phyloP scores from a whole-genome alignment of 2,888 invertebrate species.

The Cheilosia pagana region DNA sequence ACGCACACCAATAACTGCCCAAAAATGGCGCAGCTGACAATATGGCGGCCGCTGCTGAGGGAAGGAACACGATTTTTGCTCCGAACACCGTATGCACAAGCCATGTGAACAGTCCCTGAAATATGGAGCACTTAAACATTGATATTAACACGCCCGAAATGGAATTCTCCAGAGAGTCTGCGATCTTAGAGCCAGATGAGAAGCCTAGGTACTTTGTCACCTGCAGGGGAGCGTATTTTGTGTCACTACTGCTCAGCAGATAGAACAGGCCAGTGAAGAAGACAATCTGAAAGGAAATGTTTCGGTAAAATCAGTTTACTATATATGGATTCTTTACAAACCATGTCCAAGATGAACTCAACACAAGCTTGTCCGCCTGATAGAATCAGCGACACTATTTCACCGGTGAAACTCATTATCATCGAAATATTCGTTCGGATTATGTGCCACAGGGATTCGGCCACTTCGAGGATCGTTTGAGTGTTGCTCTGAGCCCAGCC shows the following conservation, averaged over 20 bases:
- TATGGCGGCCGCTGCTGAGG: constrained; percentile 93
- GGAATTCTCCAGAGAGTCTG: constrained; percentile 92
- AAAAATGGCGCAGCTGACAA: constrained; percentile 98
- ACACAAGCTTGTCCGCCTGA: constrained; percentile 96
- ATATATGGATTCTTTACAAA: constrained; percentile 82
- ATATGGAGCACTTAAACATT: constrained; percentile 97
- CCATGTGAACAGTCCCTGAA: constrained; percentile 99
- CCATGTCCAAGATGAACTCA: constrained; percentile 93
- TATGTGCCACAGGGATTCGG: constrained; percentile 94
- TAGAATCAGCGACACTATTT: constrained; percentile 93
- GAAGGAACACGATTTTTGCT: constrained; percentile 96
- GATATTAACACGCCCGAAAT: constrained; percentile 97
- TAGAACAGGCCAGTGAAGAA: constrained; percentile 99
- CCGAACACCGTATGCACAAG: constrained; percentile 97
- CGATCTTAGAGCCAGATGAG: constrained; percentile 89
- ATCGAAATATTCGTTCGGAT: constrained; percentile 96
- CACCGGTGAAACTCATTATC: constrained; percentile 92
- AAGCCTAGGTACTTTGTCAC: constrained; percentile 92
- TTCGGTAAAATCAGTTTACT: constrained; percentile 10
- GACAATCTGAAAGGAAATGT: constrained; percentile 88
- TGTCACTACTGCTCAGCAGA: constrained; percentile 92
- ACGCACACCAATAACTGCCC: constrained; percentile 97
- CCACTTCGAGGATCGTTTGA: constrained; percentile 93
- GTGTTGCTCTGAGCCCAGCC: constrained; percentile 95
- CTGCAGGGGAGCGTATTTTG: constrained; percentile 96